phyloP scores from a whole-genome alignment of 2,888 invertebrate genomes.

The Watsonalla binaria region DNA sequence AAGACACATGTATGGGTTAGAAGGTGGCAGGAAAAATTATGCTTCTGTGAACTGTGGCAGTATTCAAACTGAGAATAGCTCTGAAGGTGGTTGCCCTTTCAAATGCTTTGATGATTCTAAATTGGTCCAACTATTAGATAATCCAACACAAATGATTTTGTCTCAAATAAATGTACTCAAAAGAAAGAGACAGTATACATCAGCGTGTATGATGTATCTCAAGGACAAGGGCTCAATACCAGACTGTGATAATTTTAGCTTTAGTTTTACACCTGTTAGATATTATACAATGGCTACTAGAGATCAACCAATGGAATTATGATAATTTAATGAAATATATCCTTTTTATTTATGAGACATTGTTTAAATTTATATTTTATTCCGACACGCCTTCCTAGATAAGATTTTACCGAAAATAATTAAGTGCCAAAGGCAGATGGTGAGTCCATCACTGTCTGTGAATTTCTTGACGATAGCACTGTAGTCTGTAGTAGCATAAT shows the following conservation, averaged over 20 bases:
- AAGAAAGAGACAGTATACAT: slow-evolving; percentile 39
- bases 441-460: too few relatives aligned
- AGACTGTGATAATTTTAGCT: slow-evolving; percentile 44
- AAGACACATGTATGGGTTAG: slow-evolving; percentile 84
- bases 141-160: slow-evolving; percentile 27
- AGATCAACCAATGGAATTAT: background rate
- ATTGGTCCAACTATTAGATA: slow-evolving; percentile 51
- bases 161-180: slow-evolving; percentile 49
- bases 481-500: background rate
- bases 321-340: background rate
- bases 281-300: slow-evolving; percentile 42
- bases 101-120: slow-evolving; percentile 72
- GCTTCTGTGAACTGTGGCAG: slow-evolving; percentile 77
- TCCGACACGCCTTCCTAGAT: too few relatives aligned
- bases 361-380: background rate
- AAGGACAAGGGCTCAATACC: slow-evolving; percentile 20
- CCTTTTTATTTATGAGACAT: background rate
- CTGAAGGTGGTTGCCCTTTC: slow-evolving; percentile 82
- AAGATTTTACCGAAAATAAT: too few relatives aligned
- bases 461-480: too few relatives aligned
- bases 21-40: slow-evolving; percentile 82
- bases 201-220: slow-evolving; percentile 47
- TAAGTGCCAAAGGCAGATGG: too few relatives aligned
- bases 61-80: slow-evolving; percentile 76
- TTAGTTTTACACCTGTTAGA: slow-evolving; percentile 64